Percentiles rank a stretch among this genome's conserved stretches.
Evolutionary conservation across 1,140 invertebrate genomes (phyloP).

Genomic region (Rhopalosiphum maidis): DNA sequence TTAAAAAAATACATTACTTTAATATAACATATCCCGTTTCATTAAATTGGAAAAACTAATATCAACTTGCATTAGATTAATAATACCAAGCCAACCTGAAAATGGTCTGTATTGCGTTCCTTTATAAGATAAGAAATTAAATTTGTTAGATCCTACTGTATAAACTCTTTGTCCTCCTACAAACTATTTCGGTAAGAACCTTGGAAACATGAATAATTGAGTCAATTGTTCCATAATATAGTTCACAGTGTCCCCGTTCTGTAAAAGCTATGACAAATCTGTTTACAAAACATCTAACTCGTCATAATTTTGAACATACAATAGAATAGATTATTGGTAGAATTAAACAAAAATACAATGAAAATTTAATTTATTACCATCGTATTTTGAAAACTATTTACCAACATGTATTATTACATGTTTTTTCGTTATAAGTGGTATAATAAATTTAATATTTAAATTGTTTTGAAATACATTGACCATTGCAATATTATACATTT

Average conservation of each 20-base stretch:
- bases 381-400: neutral
- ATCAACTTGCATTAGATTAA: neutral
- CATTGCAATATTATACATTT: neutral
- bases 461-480: neutral
- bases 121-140: neutral
- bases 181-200: neutral
- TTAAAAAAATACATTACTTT: neutral
- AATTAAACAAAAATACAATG: neutral
- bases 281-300: neutral
- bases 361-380: neutral
- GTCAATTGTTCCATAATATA: neutral
- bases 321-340: neutral
- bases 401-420: neutral
- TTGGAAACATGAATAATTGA: conserved; percentile 6
- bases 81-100: neutral
- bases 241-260: neutral
- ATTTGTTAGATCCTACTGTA: neutral
- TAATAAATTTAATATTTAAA: neutral
- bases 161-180: neutral
- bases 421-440: neutral
- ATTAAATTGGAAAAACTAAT: neutral
- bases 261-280: neutral
- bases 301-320: neutral
- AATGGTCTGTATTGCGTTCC: neutral
- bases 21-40: neutral